Evolutionary conservation across 2,113 vertebrate genomes (phyloP).

Genomic region (Calonectris borealis): DNA sequence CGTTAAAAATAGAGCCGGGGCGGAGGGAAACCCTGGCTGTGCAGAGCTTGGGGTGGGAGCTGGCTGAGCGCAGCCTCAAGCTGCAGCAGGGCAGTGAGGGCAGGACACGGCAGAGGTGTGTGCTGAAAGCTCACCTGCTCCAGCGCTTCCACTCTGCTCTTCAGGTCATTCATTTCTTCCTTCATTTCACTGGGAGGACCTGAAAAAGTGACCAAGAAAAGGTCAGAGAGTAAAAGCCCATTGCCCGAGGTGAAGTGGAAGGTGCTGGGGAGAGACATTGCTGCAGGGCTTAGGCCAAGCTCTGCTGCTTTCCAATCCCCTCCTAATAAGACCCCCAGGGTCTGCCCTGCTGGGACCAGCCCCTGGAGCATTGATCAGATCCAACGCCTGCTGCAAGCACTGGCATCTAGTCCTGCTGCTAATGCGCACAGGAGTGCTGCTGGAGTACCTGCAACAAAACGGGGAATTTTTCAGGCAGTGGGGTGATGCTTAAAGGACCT

Average conservation of each 20-base stretch:
- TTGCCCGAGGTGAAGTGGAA: not conserved
- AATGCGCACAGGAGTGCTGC: not conserved
- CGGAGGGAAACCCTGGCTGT: not conserved
- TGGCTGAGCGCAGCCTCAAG: not conserved
- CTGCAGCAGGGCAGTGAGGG: not conserved
- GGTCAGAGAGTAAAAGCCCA: not conserved
- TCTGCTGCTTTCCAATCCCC: not conserved
- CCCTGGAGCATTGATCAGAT: not conserved
- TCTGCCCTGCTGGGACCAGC: not conserved
- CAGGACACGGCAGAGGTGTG: not conserved
- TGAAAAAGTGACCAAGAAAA: not conserved
- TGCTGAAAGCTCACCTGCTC: constrained; percentile 78
- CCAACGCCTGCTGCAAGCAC: not conserved
- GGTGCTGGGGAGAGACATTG: not conserved
- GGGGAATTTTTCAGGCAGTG: not conserved
- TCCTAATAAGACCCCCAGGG: not conserved
- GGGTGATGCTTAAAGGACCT: not conserved
- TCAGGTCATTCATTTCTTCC: constrained; percentile 83
- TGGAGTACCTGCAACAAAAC: not conserved
- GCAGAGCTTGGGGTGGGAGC: not conserved
- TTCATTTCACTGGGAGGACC: constrained; percentile 65
- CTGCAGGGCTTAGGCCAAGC: not conserved
- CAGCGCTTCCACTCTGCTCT: constrained; percentile 80
- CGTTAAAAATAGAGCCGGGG: not conserved
- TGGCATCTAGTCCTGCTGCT: not conserved